Evolutionary conservation across 2,888 invertebrate genomes (phyloP).

Genomic region (Ryuthela nishihirai): DNA sequence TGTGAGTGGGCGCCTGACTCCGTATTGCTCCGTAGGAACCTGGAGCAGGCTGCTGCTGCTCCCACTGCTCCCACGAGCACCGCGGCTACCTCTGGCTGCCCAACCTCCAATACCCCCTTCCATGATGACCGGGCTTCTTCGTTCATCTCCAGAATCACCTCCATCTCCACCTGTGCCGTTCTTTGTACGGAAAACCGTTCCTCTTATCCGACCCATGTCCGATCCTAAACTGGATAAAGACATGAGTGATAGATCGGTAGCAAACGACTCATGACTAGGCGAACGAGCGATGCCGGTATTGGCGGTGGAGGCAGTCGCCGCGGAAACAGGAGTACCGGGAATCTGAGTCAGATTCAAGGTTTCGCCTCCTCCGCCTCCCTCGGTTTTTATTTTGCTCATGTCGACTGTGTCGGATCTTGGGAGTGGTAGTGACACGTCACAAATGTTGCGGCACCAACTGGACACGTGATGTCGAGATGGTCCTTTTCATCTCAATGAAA

Average conservation of each 20-base stretch:
- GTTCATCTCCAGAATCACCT: conserved; percentile 24
- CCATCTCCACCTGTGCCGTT: conserved; percentile 12
- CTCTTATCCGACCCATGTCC: conserved; percentile 17
- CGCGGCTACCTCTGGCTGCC: conserved; percentile 13
- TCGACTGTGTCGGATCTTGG: too few relatives aligned
- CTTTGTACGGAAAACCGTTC: conserved; percentile 9
- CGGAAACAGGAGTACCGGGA: conserved; percentile 6
- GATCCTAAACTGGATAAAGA: conserved; percentile 61
- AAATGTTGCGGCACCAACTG: too few relatives aligned
- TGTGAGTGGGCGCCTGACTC: conserved; percentile 22
- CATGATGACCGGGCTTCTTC: conserved; percentile 23
- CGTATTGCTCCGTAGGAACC: conserved; percentile 41
- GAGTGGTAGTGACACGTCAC: too few relatives aligned
- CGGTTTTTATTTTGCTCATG: conserved; percentile 21
- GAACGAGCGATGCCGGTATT: conserved; percentile 55
- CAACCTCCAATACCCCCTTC: conserved; percentile 31
- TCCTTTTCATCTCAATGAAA: too few relatives aligned
- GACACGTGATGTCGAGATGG: too few relatives aligned
- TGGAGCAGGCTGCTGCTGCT: conserved; percentile 24
- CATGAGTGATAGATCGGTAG: conserved; percentile 74
- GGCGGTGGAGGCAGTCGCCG: conserved; percentile 20
- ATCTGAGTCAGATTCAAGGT: neutral
- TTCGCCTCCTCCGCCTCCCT: conserved; percentile 4
- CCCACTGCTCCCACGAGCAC: neutral
- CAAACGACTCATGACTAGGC: conserved; percentile 78